Conservation (phyloP, 2,888 invertebrate genomes). For the Abscondita cerata region DNA sequence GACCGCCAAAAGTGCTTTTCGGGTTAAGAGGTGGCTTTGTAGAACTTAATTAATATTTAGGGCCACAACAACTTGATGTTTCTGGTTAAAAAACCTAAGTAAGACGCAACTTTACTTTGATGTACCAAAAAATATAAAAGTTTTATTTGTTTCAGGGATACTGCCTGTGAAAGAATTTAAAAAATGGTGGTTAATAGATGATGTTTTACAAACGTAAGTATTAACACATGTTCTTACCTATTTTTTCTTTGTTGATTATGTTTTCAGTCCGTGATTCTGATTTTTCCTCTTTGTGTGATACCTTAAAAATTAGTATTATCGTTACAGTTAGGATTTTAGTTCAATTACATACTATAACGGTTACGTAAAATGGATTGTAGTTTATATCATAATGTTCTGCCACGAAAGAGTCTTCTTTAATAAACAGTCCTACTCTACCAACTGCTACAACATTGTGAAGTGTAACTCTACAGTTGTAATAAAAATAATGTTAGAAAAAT, state of each 20-base stretch:
- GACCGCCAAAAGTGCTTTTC: too few species aligned
- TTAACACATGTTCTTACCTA: constrained; percentile 42
- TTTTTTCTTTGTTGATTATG: constrained; percentile 45
- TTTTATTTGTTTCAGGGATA: background rate
- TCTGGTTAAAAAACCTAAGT: too few species aligned
- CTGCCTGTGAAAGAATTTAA: background rate
- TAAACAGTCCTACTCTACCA: constrained; percentile 63
- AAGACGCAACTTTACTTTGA: too few species aligned
- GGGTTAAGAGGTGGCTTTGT: too few species aligned
- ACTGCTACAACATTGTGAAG: constrained; percentile 64
- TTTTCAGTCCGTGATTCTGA: constrained; percentile 46
- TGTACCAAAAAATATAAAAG: too few species aligned
- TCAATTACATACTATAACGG: constrained; percentile 61
- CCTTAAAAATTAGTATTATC: constrained; percentile 41
- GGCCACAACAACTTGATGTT: too few species aligned
- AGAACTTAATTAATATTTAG: too few species aligned
- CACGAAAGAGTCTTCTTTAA: constrained; percentile 65
- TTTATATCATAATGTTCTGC: constrained; percentile 65
- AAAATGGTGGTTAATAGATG: background rate
- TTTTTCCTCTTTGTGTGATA: constrained; percentile 46
- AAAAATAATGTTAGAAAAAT: background rate
- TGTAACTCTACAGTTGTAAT: constrained; percentile 65
- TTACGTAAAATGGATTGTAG: constrained; percentile 63
- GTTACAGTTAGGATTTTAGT: constrained; percentile 23
- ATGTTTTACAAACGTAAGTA: background rate